Evolutionary conservation across 2,888 invertebrate genomes (phyloP), one percentile per base, ranked within the genome.

Genomic region (Callimorpha dominula): DNA sequence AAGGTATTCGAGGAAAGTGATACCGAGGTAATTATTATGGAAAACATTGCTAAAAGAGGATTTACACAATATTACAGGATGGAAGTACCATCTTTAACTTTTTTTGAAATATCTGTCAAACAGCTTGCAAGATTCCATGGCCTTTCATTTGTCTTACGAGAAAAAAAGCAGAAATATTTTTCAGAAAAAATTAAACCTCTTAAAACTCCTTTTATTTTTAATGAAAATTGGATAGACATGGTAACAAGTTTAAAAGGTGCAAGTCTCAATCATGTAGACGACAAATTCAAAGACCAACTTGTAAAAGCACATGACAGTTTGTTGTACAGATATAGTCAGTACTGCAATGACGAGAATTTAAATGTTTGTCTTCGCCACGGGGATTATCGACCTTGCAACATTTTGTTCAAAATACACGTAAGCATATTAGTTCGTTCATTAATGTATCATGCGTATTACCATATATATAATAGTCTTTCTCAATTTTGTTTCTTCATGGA

Each of bases 41-140:
- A 91, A 70, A 90, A 91, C 75, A 54, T 91, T 20, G 40, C 75
- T 9, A 85, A 78, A 65, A 81, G 81, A 70, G 90, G 89, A 5
- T 92, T 74, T 57, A 75, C 81, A 70, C 87, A 86, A 0, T 80
- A 81, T 60, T 75, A 84, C 14, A 85, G 88, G 80, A 79, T 86
- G 78, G 85, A 89, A 52, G 82, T 87, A 0, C 78, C 88, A 65
- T 75, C 83, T 1, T 64, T 87, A 6, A 80, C 86, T 60, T 89
- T 88, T 70, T 86, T 86, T 5, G 84, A 87, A 72, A 64, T 87
- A 12, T 79, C 87, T 1, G 68, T 91, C 2, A 81, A 83, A 73
- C 83, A 89, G 68, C 79, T 91, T 17, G 91, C 91, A 0, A 90
- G 85, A 73, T 87, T 90, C 31, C 91, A 91, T 69, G 87, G 84